Evolutionary conservation across 2,888 invertebrate genomes (phyloP), one percentile per base, ranked within the genome.

Genomic region (Scelioninae gen. 2): DNA sequence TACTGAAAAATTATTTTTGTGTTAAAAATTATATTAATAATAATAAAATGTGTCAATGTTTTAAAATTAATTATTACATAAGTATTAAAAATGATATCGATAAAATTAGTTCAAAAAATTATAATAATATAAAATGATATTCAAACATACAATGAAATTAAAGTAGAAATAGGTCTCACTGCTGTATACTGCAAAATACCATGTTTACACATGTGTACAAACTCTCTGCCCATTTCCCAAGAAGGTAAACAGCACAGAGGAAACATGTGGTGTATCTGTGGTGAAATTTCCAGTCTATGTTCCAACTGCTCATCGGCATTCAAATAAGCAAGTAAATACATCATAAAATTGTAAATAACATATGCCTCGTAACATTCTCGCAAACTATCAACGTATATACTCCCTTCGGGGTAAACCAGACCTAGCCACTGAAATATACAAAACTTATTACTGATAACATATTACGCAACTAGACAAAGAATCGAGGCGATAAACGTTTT

Each of bases 301-400:
- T 96, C 95, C 76, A 97, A 87, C 84, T 96, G 94, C 88, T 93
- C 93, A 83, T 93, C 94, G 81, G 93, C 91, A 87, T 95, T 93
- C 55, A 98, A 89, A 86, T 96, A 98, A 84, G 95, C 96, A 72
- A 97, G 88, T 78, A 98, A 88, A 85, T 94, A 98, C 82, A 94
- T 94, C 96, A 97, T 96, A 84, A 98, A 98, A 88, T 97, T 97
- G 86, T 98, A 97, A 81, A 98, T 97, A 1, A 97, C 97, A 88
- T 97, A 98, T 0, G 97, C 97, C 88, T 98, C 98, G 84, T 97
- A 98, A 85, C 97, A 97, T 88, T 98, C 97, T 84, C 97, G 89
- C 55, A 95, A 86, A 78, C 96, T 95, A 86, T 98, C 97, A 82
- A 97, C 91, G 85, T 97, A 97, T 77, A 98, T 96, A 37, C 96